Percentiles rank a stretch among this genome's conserved stretches.
Conservation (phyloP, 2,888 invertebrate species). For the Dryocosmus kuriphilus region DNA sequence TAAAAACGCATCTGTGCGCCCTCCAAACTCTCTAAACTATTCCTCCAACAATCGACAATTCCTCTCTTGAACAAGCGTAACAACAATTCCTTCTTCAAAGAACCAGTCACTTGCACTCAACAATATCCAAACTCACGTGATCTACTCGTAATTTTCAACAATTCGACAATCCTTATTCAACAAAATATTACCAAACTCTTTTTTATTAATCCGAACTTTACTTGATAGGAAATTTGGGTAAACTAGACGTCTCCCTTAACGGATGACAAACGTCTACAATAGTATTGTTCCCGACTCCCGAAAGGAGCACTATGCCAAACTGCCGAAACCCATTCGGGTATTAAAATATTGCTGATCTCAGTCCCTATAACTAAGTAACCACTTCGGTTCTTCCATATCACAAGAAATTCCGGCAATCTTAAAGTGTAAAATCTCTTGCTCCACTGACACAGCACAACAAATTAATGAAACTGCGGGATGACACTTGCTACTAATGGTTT, state of each 20-base stretch:
- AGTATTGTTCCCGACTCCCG: not conserved
- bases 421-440: constrained; percentile 7
- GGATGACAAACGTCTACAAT: not conserved
- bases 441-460: constrained; percentile 35
- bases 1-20: constrained; percentile 54
- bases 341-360: not conserved
- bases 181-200: not conserved
- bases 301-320: not conserved
- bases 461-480: not conserved
- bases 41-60: constrained; percentile 37
- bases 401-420: constrained; percentile 6
- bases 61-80: not conserved
- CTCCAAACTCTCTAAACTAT: constrained; percentile 1
- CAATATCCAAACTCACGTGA: constrained; percentile 13
- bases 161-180: constrained; percentile 13
- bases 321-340: not conserved
- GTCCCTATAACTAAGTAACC: not conserved
- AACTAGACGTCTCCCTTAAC: not conserved
- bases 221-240: not conserved
- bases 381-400: constrained; percentile 19
- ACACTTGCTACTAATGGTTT: not conserved
- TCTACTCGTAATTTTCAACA: not conserved
- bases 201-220: not conserved
- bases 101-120: constrained; percentile 40
- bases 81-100: constrained; percentile 10